Conservation (phyloP, 2,113 vertebrate genomes). For the Acanthochromis polyacanthus region DNA sequence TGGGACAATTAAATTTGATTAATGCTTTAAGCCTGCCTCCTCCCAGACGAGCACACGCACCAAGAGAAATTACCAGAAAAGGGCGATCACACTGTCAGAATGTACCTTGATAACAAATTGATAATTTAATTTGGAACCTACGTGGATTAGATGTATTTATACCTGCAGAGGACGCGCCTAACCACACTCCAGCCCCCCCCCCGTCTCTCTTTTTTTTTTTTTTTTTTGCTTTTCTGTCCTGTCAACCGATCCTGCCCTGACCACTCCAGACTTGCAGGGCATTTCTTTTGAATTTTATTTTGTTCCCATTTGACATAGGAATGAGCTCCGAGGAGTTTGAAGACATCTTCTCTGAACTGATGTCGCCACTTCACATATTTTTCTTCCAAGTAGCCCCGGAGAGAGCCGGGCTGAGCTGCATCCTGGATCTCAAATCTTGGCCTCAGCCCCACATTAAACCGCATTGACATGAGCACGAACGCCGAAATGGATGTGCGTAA, state of each 20-base stretch:
- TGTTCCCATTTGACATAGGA: slow-evolving; percentile 2
- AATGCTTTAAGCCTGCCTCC: slow-evolving; percentile 53
- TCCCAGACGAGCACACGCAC: slow-evolving; percentile 21
- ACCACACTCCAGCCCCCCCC: slow-evolving; percentile 38
- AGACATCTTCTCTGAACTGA: not conserved
- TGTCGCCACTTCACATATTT: slow-evolving; percentile 8
- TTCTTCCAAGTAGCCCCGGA: slow-evolving; percentile 39
- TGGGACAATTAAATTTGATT: slow-evolving; percentile 76
- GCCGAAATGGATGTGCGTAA: not conserved
- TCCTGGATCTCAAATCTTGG: slow-evolving; percentile 24
- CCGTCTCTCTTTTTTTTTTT: not conserved
- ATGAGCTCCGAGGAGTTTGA: slow-evolving; percentile 1
- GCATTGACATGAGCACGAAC: not conserved
- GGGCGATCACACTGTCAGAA: slow-evolving; percentile 19
- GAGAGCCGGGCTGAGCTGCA: slow-evolving; percentile 25
- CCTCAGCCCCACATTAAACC: slow-evolving; percentile 29
- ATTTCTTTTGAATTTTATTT: not conserved
- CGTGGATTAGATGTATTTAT: slow-evolving; percentile 34
- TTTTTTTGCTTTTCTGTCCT: slow-evolving; percentile 35
- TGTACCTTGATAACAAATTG: slow-evolving; percentile 31
- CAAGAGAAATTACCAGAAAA: slow-evolving; percentile 5
- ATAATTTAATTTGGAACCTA: slow-evolving; percentile 31
- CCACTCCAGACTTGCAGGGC: slow-evolving; percentile 4
- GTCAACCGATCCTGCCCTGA: slow-evolving; percentile 30
- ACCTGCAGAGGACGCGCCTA: slow-evolving; percentile 83